These are phyloP conservation scores for Bergia sp. DNA, from an alignment of 92 coral and sea anemone species.

Conservation along the genomic window DNA sequence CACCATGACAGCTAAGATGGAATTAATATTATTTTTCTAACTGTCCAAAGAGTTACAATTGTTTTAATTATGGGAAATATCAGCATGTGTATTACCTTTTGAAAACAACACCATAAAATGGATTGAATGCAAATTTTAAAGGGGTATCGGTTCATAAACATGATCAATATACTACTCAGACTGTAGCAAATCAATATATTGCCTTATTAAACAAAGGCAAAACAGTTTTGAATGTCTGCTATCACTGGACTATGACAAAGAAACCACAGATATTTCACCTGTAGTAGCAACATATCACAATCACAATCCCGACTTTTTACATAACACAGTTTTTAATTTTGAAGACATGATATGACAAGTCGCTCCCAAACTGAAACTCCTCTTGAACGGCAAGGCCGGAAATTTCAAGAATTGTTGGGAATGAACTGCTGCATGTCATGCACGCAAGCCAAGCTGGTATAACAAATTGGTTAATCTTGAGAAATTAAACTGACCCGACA, in stretches of 20 bases:
- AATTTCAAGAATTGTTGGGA: background rate
- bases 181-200: no score
- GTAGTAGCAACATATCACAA: background rate
- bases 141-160: background rate
- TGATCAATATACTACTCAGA: background rate
- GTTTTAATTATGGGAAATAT: no score
- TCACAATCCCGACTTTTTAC: background rate
- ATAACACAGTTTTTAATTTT: no score
- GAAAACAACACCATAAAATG: background rate
- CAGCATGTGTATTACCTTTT: background rate
- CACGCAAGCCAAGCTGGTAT: background rate
- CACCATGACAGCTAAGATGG: no score
- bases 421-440: background rate
- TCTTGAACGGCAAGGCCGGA: background rate
- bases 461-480: background rate
- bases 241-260: background rate
- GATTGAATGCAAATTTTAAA: background rate
- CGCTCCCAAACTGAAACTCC: background rate
- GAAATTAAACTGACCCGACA: background rate
- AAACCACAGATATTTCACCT: constrained; percentile 13
- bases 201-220: background rate
- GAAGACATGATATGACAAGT: background rate
- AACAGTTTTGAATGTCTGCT: background rate
- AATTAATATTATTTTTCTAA: no score
- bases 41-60: no score